Base-by-base conservation (phyloP, 2,888 invertebrate species). In the Phyto melanocephala region DNA sequence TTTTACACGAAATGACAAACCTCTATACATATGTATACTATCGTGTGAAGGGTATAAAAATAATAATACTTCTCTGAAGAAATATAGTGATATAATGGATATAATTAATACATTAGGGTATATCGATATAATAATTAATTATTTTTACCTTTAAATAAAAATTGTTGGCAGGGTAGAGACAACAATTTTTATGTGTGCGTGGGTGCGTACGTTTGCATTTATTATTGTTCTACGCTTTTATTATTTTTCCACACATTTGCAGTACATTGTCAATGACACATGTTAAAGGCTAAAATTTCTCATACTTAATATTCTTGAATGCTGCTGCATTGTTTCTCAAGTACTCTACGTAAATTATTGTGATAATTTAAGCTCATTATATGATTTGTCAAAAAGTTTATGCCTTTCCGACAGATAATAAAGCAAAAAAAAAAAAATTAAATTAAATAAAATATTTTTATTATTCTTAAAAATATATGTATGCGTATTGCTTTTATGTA, bases 221-320 rank as follows among this genome's bases (percentile, higher is more conserved):
- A 11, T 22, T 58, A 20, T 37, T 58, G 15, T 35, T 45, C 1
- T 33, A 20, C 33, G 28, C 35, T 3, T 58, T 71, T 47, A 45
- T 70, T 54, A 33, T 58, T n/a, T 70, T 56, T 47, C 11, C 24
- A 33, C 42, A 45, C 40, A 74, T 63, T 74, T 54, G 11, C 42
- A 54, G 3, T 37, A 11, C 35, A 67, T 68, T 70, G 56, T 17
- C 70, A 70, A 45, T 70, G 56, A 62, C 72, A 72, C 28, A 52
- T 65, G 65, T 56, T 75, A 11, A 35, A 54, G 22, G 42, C 8
- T 20, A 15, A 50, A 50, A 47, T 72, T 72, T 72, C 40, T 62
- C 62, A 60, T 17, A 40, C 17, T 37, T 17, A 60, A 50, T 35
- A 45, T 45, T 47, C 0, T 22, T 17, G 33, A 45, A 33, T 45